A percentile compares a stretch with the other conserved stretches of the same genome.
These are phyloP conservation scores for Pseudonaja textilis DNA, from an alignment of 2,113 vertebrate genomes.

Conservation along the genomic window DNA sequence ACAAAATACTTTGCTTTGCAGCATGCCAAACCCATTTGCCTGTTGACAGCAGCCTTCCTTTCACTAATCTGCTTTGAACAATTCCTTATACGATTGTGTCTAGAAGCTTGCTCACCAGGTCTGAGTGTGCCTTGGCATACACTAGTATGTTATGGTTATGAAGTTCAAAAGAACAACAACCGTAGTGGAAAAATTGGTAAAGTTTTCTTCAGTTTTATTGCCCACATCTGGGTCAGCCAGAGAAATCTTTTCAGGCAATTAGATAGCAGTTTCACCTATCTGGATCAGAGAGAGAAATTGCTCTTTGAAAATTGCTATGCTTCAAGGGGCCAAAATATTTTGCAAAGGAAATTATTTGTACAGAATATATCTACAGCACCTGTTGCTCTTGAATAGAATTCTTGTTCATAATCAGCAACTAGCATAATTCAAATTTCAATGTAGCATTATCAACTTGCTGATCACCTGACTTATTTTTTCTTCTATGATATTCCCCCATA, in stretches of 20 bases:
- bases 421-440: not conserved
- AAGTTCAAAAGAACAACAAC: not conserved
- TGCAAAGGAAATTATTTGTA: not conserved
- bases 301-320: not conserved
- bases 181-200: not conserved
- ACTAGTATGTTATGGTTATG: not conserved
- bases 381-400: not conserved
- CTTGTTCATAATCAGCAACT: not conserved
- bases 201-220: not conserved
- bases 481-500: not conserved
- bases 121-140: not conserved
- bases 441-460: not conserved
- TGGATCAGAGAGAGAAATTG: not conserved
- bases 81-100: not conserved
- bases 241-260: not conserved
- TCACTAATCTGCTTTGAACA: not conserved
- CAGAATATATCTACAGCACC: not conserved
- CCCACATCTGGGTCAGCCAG: not conserved
- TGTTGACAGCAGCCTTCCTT: not conserved
- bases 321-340: not conserved
- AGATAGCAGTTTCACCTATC: not conserved
- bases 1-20: not conserved
- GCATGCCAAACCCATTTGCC: not conserved
- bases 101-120: not conserved
- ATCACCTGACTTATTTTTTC: not conserved